These are phyloP conservation scores for Zhengitettix transpicula DNA, from an alignment of 2,888 invertebrate genomes.

Conservation along the genomic window DNA sequence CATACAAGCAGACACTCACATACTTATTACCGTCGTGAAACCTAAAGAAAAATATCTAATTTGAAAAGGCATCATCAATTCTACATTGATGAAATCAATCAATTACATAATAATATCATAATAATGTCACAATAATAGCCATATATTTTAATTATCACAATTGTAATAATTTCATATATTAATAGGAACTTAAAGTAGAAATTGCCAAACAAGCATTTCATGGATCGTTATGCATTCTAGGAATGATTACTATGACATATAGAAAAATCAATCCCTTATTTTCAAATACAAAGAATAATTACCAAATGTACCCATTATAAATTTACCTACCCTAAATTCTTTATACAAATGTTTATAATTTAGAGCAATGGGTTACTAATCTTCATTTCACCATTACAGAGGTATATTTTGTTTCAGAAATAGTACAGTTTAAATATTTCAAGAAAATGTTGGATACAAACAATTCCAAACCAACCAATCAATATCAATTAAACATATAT, in stretches of 20 bases:
- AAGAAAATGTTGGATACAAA: not conserved
- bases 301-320: too few species aligned
- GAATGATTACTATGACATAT: not conserved
- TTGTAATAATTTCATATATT: conserved; percentile 3
- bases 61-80: conserved; percentile 4
- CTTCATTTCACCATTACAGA: too few species aligned
- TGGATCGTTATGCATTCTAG: not conserved
- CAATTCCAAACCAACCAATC: not conserved
- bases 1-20: conserved; percentile 7
- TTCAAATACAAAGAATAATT: too few species aligned
- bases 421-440: not conserved
- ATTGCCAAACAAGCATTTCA: not conserved
- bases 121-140: not conserved
- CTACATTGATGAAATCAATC: conserved; percentile 1
- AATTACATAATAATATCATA: conserved; percentile 2
- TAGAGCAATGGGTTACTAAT: too few species aligned
- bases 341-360: too few species aligned
- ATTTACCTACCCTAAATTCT: too few species aligned
- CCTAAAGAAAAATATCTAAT: conserved; percentile 5
- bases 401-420: too few species aligned
- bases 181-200: conserved; percentile 8
- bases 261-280: too few species aligned
- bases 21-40: conserved; percentile 1
- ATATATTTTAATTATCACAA: not conserved
- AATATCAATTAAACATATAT: not conserved